Evolutionary conservation across 2,797 vertebrate species (phyloP), one percentile per base, ranked within the genome.

Genomic region (Rhinella marina): DNA sequence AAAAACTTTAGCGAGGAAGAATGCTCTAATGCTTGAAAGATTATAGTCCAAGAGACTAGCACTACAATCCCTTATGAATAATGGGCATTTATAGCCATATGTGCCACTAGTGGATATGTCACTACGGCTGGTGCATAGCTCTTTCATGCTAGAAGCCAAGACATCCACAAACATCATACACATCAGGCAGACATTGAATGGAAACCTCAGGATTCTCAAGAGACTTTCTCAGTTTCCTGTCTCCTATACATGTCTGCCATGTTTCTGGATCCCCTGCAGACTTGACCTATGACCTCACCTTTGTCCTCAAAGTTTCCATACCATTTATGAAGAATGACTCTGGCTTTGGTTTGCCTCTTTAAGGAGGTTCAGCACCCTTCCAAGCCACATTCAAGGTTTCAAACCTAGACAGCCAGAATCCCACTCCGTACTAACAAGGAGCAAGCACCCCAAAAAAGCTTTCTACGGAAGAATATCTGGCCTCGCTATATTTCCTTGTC

Each of bases 221-320:
- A 86, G 88, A 86, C 73, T 21, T 78, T 78, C n/a, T 75, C 72
- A 32, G 82, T 80, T 89, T 89, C 88, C 88, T 89, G 88, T 86
- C 88, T 89, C 88, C 88, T 89, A 79, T 81, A 77, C 68, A 56
- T 79, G 88, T 89, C 88, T 89, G 84, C 80, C 88, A 86, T 89
- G 88, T 86, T 86, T 70, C 84, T 86, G 80, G 72, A 86, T 89
- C 84, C 88, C 88, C 88, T 86, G 80, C 72, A 89, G 88, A 86
- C 88, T 77, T 86, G 57, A 86, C 88, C 88, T 89, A 48, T 89
- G 88, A 89, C 84, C 84, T 89, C 88, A 86, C 88, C 88, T 86
- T 89, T 89, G 88, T 89, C 84, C 84, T 80, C 12, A 82, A 83
- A 61, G 84, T 79, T 83, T 86, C 76, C 57, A 82, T 82, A 86